These are phyloP conservation scores for Drosophila imparisetae DNA, from an alignment of 2,888 invertebrate species.

Conservation along the genomic window DNA sequence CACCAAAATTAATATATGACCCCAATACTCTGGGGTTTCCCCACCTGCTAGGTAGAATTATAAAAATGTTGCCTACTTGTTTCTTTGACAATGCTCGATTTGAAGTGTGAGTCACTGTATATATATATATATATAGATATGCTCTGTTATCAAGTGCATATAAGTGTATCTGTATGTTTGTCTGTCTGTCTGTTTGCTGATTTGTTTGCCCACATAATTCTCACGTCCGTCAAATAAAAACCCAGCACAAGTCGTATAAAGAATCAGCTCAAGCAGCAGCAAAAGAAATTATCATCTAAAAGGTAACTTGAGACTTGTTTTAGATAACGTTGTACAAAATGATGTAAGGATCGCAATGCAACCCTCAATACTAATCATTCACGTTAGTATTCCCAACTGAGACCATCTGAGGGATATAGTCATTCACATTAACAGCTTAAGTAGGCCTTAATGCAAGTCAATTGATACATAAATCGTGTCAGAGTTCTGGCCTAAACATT, in stretches of 20 bases:
- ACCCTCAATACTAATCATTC: conserved; percentile 11
- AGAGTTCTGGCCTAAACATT: not conserved
- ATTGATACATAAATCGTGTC: not conserved
- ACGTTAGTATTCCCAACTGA: not conserved
- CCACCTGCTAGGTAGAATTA: no score
- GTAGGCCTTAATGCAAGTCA: not conserved
- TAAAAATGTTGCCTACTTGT: no score
- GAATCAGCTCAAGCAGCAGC: conserved; percentile 19
- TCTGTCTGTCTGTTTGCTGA: conserved; percentile 38
- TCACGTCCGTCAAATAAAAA: conserved; percentile 70
- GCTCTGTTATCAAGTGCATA: conserved; percentile 65
- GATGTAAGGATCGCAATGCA: conserved; percentile 10
- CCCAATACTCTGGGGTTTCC: no score
- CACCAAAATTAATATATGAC: no score
- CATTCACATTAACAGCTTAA: not conserved
- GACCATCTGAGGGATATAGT: not conserved
- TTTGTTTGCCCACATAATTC: conserved; percentile 74
- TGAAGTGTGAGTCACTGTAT: no score
- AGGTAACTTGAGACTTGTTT: conserved; percentile 1
- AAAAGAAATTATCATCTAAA: conserved; percentile 41
- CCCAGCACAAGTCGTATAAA: conserved; percentile 21
- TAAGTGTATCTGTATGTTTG: conserved; percentile 31
- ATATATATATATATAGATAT: conserved; percentile 49
- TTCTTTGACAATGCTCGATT: no score
- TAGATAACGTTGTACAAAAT: conserved; percentile 25